Conservation (phyloP, 53 echinoderm and acorn worm species). For the Holothuria leucospilota region DNA sequence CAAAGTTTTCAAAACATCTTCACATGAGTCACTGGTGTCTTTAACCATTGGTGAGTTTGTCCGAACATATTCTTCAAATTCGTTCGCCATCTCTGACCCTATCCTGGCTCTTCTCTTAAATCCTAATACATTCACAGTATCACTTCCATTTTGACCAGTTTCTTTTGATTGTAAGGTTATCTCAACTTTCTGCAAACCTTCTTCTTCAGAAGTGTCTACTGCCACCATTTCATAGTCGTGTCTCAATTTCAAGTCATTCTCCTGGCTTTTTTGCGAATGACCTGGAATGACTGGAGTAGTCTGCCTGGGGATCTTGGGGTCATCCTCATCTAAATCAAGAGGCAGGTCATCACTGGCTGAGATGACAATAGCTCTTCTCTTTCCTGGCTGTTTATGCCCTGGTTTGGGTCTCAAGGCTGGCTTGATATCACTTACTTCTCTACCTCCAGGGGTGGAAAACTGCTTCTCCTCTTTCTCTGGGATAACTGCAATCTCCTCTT, state of each 20-base stretch:
- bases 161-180: background rate
- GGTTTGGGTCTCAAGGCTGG: too few species aligned
- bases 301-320: too few species aligned
- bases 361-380: conserved; percentile 37
- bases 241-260: background rate
- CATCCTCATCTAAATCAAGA: conserved; percentile 13
- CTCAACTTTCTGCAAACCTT: background rate
- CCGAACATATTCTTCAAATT: conserved; percentile 78
- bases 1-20: conserved; percentile 56
- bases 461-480: background rate
- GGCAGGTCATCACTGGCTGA: conserved; percentile 19
- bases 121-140: background rate
- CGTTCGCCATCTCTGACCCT: conserved; percentile 76
- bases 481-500: conserved; percentile 6
- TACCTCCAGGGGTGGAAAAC: background rate
- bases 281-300: background rate
- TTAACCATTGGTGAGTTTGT: background rate
- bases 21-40: conserved; percentile 1
- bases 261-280: background rate
- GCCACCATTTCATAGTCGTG: conserved; percentile 23
- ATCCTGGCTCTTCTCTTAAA: conserved; percentile 50
- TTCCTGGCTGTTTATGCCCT: background rate
- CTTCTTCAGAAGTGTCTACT: background rate
- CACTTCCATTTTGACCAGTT: background rate
- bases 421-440: too few species aligned